Base-by-base conservation (phyloP, 1,140 invertebrate genomes). In the Leptinotarsa defecta region DNA sequence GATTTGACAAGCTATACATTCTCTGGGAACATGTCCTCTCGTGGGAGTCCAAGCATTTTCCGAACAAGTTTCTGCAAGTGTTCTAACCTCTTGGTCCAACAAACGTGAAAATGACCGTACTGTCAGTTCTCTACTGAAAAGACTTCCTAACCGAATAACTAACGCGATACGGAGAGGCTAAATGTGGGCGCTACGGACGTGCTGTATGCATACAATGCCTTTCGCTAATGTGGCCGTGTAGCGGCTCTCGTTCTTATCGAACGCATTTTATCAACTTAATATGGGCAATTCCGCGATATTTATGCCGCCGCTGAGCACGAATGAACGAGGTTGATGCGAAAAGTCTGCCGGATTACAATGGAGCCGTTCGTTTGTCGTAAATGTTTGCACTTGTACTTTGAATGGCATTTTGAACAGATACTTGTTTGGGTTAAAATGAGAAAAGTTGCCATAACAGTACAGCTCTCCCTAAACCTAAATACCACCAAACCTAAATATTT, bases 171-270 rank as follows among this genome's bases (percentile, higher is more conserved):
- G 13, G 52, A n/a, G 17, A 57, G 52, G 52, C 52, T 57, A n/a
- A 57, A 57, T 57, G 52, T 57, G 52, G 52, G 52, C 52, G 52
- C 17, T 57, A n/a, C 52, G 17, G 52, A 57, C 52, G 52, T 57
- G 17, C 52, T 57, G 52, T 57, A 57, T 57, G 52, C 52, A 57
- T 57, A 57, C 52, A 57, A 57, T 57, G 52, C 52, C 52, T 57
- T 57, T 57, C 52, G 52, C 52, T 57, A 57, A 57, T 57, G 52
- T 57, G 52, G 17, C 52, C 6, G 52, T 57, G 52, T 57, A 17
- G 52, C 52, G 17, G 52, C 52, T 57, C n/a, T 57, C 52, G 34
- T 43, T 43, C 52, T 57, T 57, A 57, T 57, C 52, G 52, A 57
- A 57, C 6, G 52, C 52, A 57, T 57, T 57, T 57, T 57, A 57